Evolutionary conservation across 35 echinoderm and acorn worm species (phyloP), one percentile per base, ranked within the genome.

Genomic region (Lytechinus variegatus): DNA sequence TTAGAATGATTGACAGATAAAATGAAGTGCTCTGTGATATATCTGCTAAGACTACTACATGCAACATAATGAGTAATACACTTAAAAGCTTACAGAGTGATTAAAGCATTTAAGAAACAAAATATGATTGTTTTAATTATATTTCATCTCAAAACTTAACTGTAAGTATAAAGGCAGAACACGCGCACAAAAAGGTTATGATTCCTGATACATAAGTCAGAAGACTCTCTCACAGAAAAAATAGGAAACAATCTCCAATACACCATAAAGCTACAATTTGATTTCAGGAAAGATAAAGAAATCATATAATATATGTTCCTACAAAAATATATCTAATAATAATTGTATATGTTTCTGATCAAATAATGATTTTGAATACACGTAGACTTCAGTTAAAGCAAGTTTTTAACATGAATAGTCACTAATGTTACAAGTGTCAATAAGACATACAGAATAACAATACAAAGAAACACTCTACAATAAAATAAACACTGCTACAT

Each of bases 311-410:
- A 79, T 79, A 79, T 79, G 66, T 79, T 79, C 4, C 66, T 79
- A 79, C 66, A 79, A 79, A 79, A 79, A 79, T 79, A 79, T 79
- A n/a, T 79, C 66, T 79, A 79, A 79, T 79, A 72, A 72, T 72
- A 79, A 16, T 79, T 79, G 66, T 79, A 79, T 79, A 79, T 79
- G 66, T 79, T 79, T 79, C 66, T 79, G 66, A 79, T 79, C 66
- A 79, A 79, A 79, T 79, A 79, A 79, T 79, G 66, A 79, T 79
- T 58, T 79, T 79, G 66, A 79, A 79, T 79, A 79, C 66, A 79
- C 66, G 8, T 79, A 79, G 66, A 79, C 19, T 79, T 79, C n/a
- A 24, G 66, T 79, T 79, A 79, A 79, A 79, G 66, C 19, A 79
- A 79, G 66, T 79, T 79, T 44, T 79, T 24, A 79, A 79, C 66